Conservation (phyloP, 64 coral and sea anemone species). For the Trachythela sp. region DNA sequence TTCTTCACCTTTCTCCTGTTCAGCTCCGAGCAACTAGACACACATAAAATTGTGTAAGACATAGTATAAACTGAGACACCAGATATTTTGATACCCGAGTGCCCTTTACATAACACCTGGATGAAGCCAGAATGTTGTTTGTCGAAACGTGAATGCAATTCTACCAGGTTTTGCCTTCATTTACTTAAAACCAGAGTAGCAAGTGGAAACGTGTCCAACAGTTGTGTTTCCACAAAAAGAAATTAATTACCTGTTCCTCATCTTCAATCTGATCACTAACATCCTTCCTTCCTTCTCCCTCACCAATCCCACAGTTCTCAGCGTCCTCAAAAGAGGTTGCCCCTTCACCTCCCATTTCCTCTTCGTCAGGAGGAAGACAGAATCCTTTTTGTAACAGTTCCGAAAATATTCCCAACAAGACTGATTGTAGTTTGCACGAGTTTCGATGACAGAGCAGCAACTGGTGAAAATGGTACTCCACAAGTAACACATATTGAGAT, state of each 20-base stretch:
- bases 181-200: too few relatives aligned
- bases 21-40: constrained; percentile 69
- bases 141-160: too few relatives aligned
- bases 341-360: constrained; percentile 65
- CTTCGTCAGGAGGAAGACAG: constrained; percentile 85
- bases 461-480: constrained; percentile 45
- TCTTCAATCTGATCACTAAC: constrained; percentile 96
- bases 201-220: too few relatives aligned
- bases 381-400: constrained; percentile 71
- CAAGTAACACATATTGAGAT: constrained; percentile 60
- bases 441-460: constrained; percentile 59
- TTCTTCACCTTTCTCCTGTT: constrained; percentile 68
- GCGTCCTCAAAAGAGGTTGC: constrained; percentile 81
- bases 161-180: too few relatives aligned
- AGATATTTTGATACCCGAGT: too few relatives aligned
- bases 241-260: constrained; percentile 74
- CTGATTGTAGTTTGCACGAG: constrained; percentile 72
- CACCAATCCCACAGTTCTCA: constrained; percentile 85
- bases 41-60: neutral
- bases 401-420: constrained; percentile 70
- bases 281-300: constrained; percentile 92
- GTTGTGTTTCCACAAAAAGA: too few relatives aligned
- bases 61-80: too few relatives aligned
- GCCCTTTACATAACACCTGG: too few relatives aligned
- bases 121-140: too few relatives aligned